phyloP scores from a whole-genome alignment of 2,888 invertebrate genomes.

The Hemicrepidius hirtus region DNA sequence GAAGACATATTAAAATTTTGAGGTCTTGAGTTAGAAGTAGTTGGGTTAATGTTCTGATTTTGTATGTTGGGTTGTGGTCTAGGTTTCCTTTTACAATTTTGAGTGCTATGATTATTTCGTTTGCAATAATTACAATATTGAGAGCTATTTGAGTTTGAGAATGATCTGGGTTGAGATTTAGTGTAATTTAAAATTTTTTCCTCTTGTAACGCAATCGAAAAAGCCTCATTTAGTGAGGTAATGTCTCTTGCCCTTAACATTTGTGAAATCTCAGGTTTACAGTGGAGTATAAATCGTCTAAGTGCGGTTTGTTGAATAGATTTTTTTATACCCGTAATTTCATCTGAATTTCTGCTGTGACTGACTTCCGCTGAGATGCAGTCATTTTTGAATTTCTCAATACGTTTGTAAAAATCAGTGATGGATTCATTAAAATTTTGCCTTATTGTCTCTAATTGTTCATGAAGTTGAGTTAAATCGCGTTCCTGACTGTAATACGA shows the following conservation, averaged over 20 bases:
- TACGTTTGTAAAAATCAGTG: slow-evolving; percentile 50
- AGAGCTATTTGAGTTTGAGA: background rate
- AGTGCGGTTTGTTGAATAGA: slow-evolving; percentile 42
- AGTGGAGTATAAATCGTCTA: slow-evolving; percentile 47
- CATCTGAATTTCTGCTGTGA: too few relatives aligned
- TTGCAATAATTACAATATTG: slow-evolving; percentile 33
- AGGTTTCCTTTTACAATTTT: slow-evolving; percentile 29
- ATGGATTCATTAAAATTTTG: slow-evolving; percentile 42
- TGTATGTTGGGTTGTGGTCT: too few relatives aligned
- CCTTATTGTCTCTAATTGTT: slow-evolving; percentile 49
- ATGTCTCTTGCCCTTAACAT: slow-evolving; percentile 47
- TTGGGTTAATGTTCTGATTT: background rate
- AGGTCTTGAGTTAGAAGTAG: background rate
- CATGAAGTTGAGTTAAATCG: slow-evolving; percentile 41
- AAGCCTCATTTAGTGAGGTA: slow-evolving; percentile 41
- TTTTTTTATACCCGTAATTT: slow-evolving; percentile 9
- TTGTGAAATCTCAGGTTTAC: slow-evolving; percentile 44
- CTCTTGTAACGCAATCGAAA: slow-evolving; percentile 47
- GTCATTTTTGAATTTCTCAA: slow-evolving; percentile 50
- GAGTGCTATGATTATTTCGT: slow-evolving; percentile 29
- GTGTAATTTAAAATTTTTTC: slow-evolving; percentile 40
- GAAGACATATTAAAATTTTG: background rate
- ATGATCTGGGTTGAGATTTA: background rate
- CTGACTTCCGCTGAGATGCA: too few relatives aligned
- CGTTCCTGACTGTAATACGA: slow-evolving; percentile 42